These are phyloP conservation scores for Macrotis lagotis DNA, from an alignment of 2,113 vertebrate species.

Conservation along the genomic window DNA sequence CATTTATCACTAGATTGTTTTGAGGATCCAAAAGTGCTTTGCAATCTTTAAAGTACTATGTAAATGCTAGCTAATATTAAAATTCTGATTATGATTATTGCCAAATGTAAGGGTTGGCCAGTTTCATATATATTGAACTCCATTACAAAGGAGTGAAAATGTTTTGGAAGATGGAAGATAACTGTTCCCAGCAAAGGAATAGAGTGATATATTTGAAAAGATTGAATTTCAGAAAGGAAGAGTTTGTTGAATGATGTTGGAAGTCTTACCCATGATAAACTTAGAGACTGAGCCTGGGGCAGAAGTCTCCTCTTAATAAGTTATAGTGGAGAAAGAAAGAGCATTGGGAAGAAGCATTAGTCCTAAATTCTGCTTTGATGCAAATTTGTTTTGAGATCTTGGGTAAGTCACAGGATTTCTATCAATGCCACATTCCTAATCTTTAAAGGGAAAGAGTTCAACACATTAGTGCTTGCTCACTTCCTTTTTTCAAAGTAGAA, in stretches of 20 bases:
- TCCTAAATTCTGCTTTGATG: no score
- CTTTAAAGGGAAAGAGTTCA: not conserved
- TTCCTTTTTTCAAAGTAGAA: not conserved
- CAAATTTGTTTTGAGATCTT: no score
- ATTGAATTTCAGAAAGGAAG: no score
- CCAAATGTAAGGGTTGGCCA: not conserved
- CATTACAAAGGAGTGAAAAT: no score
- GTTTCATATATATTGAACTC: no score
- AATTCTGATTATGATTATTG: not conserved
- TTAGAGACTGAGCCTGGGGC: no score
- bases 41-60: not conserved
- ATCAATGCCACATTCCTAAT: not conserved
- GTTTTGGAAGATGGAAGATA: no score
- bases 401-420: not conserved
- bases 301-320: not conserved
- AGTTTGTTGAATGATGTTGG: no score
- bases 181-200: no score
- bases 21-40: not conserved
- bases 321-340: not conserved
- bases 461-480: not conserved
- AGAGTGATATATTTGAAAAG: no score
- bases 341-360: not conserved
- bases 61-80: not conserved
- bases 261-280: no score
- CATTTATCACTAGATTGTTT: not conserved